These are phyloP conservation scores for Podarcis cretensis DNA, from an alignment of 2,113 vertebrate genomes.

Conservation along the genomic window DNA sequence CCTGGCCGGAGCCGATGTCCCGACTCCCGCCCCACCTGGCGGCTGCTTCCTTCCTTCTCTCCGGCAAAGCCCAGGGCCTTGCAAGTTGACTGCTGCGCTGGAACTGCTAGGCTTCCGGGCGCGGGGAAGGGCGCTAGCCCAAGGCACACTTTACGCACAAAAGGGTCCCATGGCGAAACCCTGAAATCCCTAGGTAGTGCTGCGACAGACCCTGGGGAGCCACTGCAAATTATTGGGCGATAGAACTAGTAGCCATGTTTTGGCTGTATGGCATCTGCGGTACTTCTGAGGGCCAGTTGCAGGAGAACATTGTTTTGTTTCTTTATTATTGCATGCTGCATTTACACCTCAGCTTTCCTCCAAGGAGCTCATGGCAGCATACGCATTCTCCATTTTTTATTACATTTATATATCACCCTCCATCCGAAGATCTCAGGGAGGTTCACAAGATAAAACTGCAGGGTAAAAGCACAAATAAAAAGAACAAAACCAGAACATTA, in stretches of 20 bases:
- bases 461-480: too few relatives aligned
- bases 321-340: too few relatives aligned
- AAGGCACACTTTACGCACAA: background rate
- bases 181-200: background rate
- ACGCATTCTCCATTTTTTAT: too few relatives aligned
- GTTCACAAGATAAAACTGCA: too few relatives aligned
- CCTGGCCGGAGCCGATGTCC: too few relatives aligned
- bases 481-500: too few relatives aligned
- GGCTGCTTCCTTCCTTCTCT: background rate
- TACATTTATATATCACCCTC: too few relatives aligned
- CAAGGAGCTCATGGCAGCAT: too few relatives aligned
- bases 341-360: too few relatives aligned
- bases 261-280: background rate
- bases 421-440: too few relatives aligned
- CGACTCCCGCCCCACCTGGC: background rate
- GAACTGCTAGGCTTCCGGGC: background rate
- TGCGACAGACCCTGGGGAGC: background rate
- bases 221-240: background rate
- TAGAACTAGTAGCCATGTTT: background rate
- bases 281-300: background rate
- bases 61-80: background rate
- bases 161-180: background rate
- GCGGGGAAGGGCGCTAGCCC: background rate
- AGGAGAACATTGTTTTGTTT: background rate
- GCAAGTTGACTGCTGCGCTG: background rate